Conservation (phyloP, 30 jellyfish, hydroid and myxozoan genomes). For the Morbakka virulenta region DNA sequence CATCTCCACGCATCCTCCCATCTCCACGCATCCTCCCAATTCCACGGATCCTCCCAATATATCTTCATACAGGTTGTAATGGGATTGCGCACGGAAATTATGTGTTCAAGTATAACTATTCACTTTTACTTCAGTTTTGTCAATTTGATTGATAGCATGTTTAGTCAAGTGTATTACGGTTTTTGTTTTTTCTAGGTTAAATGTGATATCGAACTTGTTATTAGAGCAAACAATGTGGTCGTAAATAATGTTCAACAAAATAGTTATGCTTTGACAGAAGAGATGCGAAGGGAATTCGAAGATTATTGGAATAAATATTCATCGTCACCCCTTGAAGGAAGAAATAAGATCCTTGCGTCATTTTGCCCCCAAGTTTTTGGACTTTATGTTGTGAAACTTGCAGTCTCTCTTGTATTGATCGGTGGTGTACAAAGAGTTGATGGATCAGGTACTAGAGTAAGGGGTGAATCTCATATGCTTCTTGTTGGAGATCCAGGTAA, state of each 20-base stretch:
- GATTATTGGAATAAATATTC: conserved; percentile 78
- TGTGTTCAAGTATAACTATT: too few species aligned
- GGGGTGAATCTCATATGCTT: conserved; percentile 98
- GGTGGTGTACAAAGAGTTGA: conserved; percentile 94
- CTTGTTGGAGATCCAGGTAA: conserved; percentile 99
- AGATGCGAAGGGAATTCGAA: conserved; percentile 65
- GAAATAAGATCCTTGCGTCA: conserved; percentile 79
- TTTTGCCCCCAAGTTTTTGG: conserved; percentile 99
- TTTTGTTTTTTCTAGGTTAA: conserved; percentile 67
- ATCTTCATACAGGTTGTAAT: too few species aligned
- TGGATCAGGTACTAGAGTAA: conserved; percentile 82
- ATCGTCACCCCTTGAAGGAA: conserved; percentile 72
- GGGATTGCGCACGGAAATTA: too few species aligned
- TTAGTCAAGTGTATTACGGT: too few species aligned
- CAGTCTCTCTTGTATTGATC: conserved; percentile 89
- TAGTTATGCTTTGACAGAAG: conserved; percentile 70
- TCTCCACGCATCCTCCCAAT: too few species aligned
- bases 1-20: too few species aligned
- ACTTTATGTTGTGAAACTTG: conserved; percentile 79
- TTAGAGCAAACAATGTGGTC: conserved; percentile 79
- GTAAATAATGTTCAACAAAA: conserved; percentile 85
- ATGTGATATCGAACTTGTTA: conserved; percentile 80
- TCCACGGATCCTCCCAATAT: too few species aligned
- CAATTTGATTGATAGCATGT: too few species aligned
- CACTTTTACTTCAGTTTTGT: too few species aligned